Percentiles rank a stretch among this genome's conserved stretches.
These are phyloP conservation scores for Manduca sexta DNA, from an alignment of 1,140 invertebrate species.

Conservation along the genomic window DNA sequence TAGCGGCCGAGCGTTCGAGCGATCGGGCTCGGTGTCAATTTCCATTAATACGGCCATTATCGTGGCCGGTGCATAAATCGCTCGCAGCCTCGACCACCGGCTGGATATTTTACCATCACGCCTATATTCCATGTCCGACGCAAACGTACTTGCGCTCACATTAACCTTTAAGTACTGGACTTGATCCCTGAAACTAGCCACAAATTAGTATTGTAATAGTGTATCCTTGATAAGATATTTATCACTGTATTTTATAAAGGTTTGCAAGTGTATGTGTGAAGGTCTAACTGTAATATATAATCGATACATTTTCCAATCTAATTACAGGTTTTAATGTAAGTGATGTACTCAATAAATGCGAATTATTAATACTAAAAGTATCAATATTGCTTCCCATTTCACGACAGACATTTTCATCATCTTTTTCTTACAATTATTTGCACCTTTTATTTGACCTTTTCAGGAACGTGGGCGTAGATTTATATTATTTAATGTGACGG, in stretches of 20 bases:
- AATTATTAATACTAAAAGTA: too few species aligned
- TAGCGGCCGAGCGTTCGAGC: constrained; percentile 2
- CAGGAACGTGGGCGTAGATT: neutral
- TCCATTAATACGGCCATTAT: constrained; percentile 58
- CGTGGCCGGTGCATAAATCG: constrained; percentile 51
- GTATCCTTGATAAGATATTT: too few species aligned
- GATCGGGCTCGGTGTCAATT: constrained; percentile 45
- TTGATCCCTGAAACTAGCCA: too few species aligned
- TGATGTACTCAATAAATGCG: too few species aligned
- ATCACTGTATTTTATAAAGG: neutral
- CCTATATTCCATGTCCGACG: neutral
- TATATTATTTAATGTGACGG: neutral
- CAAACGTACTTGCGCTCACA: neutral
- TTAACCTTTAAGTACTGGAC: too few species aligned
- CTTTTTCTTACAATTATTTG: too few species aligned
- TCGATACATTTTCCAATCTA: too few species aligned
- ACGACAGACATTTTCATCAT: too few species aligned
- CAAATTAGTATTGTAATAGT: too few species aligned
- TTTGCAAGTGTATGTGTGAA: neutral
- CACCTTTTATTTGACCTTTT: neutral
- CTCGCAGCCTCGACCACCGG: constrained; percentile 42
- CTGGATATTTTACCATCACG: constrained; percentile 13
- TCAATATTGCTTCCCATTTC: too few species aligned
- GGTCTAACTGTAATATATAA: too few species aligned
- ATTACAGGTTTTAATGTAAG: too few species aligned